Evolutionary conservation across 2,797 vertebrate species (phyloP).

Genomic region (Muscicapa comitata): DNA sequence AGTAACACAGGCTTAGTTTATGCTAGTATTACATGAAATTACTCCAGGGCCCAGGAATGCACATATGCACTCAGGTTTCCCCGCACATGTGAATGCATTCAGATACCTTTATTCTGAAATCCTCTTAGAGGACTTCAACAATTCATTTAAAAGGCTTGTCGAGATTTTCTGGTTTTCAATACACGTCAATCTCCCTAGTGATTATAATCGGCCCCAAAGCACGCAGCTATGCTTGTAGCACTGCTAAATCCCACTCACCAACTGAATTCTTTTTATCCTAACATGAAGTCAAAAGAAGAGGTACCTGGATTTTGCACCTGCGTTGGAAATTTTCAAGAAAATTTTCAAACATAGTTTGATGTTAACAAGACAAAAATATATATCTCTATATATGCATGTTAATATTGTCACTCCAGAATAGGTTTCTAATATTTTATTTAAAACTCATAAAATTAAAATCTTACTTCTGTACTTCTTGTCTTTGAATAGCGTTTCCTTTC

Average conservation of each 20-base stretch:
- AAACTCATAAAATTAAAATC: background rate
- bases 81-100: background rate
- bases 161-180: slow-evolving; percentile 14
- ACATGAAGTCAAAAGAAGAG: background rate
- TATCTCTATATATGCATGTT: background rate
- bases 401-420: background rate
- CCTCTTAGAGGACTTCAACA: background rate
- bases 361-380: background rate
- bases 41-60: background rate
- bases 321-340: background rate
- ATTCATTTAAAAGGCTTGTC: background rate
- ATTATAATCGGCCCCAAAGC: background rate
- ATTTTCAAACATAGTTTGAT: background rate
- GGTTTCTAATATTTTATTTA: background rate
- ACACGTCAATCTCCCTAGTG: background rate
- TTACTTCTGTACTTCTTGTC: background rate
- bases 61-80: background rate
- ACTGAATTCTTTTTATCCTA: background rate
- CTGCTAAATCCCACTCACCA: background rate
- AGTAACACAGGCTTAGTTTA: background rate
- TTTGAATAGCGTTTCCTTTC: background rate
- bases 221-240: background rate
- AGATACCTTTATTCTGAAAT: background rate
- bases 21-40: background rate
- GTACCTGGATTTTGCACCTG: background rate